These are phyloP conservation scores for Pterocles orientalis DNA, from an alignment of 2,113 vertebrate genomes.

Conservation along the genomic window DNA sequence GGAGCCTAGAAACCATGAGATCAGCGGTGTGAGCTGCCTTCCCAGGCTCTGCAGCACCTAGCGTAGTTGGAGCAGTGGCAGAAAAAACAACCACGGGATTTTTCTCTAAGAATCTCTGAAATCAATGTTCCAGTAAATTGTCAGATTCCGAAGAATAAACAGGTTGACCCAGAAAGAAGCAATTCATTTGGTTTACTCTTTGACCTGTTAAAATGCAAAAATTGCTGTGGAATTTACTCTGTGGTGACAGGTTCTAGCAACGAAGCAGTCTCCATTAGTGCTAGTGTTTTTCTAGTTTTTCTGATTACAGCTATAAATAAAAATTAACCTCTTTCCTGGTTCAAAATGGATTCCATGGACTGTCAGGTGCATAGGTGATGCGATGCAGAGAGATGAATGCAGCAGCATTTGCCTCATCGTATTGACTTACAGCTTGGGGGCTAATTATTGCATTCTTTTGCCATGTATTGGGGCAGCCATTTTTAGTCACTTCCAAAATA, in stretches of 20 bases:
- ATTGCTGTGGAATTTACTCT: conserved; percentile 40
- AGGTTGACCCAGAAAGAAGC: neutral
- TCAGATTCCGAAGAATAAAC: neutral
- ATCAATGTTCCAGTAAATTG: neutral
- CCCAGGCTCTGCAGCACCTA: neutral
- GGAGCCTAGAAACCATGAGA: neutral
- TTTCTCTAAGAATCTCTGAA: neutral
- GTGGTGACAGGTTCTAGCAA: neutral
- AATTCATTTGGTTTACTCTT: conserved; percentile 5
- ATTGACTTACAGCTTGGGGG: conserved; percentile 7
- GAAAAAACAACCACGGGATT: neutral
- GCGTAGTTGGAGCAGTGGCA: rapidly evolving
- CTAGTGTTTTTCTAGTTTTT: conserved; percentile 35
- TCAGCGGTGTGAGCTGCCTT: neutral
- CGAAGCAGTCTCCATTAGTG: neutral
- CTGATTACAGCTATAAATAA: conserved; percentile 49
- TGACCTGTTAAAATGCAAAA: conserved; percentile 38
- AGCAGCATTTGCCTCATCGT: neutral
- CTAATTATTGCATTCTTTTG: conserved; percentile 46
- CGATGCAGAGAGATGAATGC: neutral
- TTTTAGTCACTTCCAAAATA: conserved; percentile 38
- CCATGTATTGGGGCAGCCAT: neutral
- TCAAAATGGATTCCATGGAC: conserved; percentile 7
- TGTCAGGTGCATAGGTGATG: conserved; percentile 14
- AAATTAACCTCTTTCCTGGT: neutral